These are phyloP conservation scores for Paralvinella palmiformis DNA, from an alignment of 1,140 invertebrate species.

Conservation along the genomic window DNA sequence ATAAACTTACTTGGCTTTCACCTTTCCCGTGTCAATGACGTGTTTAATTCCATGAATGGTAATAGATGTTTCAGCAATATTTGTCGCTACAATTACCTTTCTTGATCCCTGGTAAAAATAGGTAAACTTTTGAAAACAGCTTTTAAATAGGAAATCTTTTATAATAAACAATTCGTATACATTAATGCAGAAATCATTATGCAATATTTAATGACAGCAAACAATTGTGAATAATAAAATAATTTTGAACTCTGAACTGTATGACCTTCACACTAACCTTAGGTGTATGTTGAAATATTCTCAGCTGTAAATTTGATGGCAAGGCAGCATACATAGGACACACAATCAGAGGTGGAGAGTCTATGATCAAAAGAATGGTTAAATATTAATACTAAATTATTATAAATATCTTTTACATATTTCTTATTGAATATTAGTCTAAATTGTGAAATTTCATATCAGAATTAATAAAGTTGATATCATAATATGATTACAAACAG, in stretches of 20 bases:
- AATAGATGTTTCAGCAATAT: slow-evolving; percentile 77
- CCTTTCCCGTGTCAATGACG: slow-evolving; percentile 91
- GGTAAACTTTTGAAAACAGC: too few species aligned
- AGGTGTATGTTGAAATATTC: slow-evolving; percentile 73
- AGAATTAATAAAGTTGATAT: slow-evolving; percentile 1
- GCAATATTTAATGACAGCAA: too few species aligned
- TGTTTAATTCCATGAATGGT: slow-evolving; percentile 90
- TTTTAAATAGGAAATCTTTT: too few species aligned
- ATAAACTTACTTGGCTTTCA: slow-evolving; percentile 69
- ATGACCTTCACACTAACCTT: slow-evolving; percentile 54
- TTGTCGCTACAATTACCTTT: slow-evolving; percentile 93
- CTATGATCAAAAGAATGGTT: slow-evolving; percentile 26
- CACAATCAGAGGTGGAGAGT: slow-evolving; percentile 59
- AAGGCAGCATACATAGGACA: slow-evolving; percentile 90
- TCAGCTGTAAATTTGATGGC: slow-evolving; percentile 73
- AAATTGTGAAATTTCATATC: too few species aligned
- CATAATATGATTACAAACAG: neutral
- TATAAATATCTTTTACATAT: neutral
- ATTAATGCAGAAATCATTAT: too few species aligned
- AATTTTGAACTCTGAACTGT: too few species aligned
- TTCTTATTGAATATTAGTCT: too few species aligned
- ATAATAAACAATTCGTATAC: too few species aligned
- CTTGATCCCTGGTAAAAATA: slow-evolving; percentile 47
- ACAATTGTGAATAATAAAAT: too few species aligned
- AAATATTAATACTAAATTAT: too few species aligned